Base-by-base conservation (phyloP, 37 sponge, comb jelly and placozoan genomes). In the Crambe crambe region DNA sequence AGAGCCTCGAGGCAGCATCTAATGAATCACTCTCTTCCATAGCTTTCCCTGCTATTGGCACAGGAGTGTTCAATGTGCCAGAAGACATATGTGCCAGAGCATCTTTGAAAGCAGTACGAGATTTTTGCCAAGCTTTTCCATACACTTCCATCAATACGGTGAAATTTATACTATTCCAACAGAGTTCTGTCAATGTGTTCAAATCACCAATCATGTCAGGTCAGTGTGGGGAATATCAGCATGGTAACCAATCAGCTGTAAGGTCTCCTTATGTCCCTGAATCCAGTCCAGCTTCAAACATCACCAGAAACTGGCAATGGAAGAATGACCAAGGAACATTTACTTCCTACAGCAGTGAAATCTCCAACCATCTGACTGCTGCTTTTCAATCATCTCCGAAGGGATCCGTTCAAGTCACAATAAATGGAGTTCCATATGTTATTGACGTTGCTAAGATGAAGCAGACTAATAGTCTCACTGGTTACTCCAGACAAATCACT, bases 31-130 rank as follows among this genome's bases (percentile, higher is more conserved):
- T 82, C 8, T 36, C 58, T 30, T 84, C 78, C 37, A 68, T 94
- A 4, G 76, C 91, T 35, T 44, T 94, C 71, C 95, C 95, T 37
- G 89, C 92, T 30, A 70, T 94, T 30, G 68, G 88, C 27, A 84
- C 91, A 73, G 95, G 91, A 8, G 36, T 83, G 17, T 87, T 80
- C 78, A 56, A 56, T 43, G 95, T 86, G 1, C 92, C 95, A 22
- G 68, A 35, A 26, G 82, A 54, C 23, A 61, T 89, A 3, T 83
- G 84, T 85, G 88, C 88, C 56, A 36, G 61, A 65, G 73, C 73
- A 23, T 75, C 88, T 40, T 5, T 85, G 23, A 79, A 67, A 68
- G 89, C 86, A 32, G 74, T 84, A 10, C 51, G 60, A 4, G 70
- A 84, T 35, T 88, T 66, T 31, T 85, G 80, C 73, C 71, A 65